phyloP scores from a whole-genome alignment of 2,113 vertebrate genomes.

The Catharus bicknelli region DNA sequence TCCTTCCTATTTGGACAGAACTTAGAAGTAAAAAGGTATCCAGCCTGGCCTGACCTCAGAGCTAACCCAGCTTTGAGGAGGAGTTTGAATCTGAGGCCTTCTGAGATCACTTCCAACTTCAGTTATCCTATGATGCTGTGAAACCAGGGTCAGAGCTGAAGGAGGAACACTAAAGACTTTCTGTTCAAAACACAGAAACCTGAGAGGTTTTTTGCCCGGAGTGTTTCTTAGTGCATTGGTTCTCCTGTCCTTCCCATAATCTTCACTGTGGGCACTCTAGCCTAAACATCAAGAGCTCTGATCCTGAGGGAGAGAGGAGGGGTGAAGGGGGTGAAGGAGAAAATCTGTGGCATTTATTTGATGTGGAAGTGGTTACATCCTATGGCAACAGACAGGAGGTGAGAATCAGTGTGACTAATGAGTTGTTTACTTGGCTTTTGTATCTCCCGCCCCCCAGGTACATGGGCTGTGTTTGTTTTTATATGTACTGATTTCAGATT shows the following conservation, averaged over 20 bases:
- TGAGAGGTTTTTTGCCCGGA: neutral
- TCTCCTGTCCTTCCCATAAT: neutral
- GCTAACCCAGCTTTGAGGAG: neutral
- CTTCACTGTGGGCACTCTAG: neutral
- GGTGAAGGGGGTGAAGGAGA: neutral
- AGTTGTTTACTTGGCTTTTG: constrained; percentile 46
- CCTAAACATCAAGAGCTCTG: neutral
- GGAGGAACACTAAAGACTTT: neutral
- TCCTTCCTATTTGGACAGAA: neutral
- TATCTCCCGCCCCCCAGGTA: neutral
- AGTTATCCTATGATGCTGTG: neutral
- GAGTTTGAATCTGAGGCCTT: neutral
- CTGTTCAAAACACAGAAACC: neutral
- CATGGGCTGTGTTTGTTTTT: neutral
- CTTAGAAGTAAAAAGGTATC: neutral
- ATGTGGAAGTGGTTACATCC: constrained; percentile 30
- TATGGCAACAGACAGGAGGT: constrained; percentile 6
- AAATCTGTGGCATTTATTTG: constrained; percentile 25
- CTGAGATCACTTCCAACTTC: neutral
- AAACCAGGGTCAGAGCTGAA: neutral
- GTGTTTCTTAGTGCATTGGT: neutral
- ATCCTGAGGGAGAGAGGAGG: neutral
- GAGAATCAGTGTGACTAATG: constrained; percentile 46
- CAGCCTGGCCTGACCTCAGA: neutral
- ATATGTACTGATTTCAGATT: constrained; percentile 21